Evolutionary conservation across 2,113 vertebrate species (phyloP).

Genomic region (Phrynosoma platyrhinos): DNA sequence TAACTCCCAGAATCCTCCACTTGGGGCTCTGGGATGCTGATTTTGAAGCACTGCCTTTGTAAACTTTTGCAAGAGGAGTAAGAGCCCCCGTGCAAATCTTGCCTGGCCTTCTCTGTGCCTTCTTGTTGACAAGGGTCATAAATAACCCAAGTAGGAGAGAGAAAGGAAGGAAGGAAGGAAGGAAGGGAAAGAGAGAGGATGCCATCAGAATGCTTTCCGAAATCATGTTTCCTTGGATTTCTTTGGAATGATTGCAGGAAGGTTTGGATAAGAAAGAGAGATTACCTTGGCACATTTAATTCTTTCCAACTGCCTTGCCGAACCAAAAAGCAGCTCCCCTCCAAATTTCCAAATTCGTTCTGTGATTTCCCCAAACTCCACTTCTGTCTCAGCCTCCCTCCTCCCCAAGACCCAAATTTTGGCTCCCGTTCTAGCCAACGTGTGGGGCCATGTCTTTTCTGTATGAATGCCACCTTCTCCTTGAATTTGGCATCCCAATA

Average conservation of each 20-base stretch:
- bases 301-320: constrained; percentile 63
- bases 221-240: background rate
- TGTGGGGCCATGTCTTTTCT: background rate
- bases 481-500: background rate
- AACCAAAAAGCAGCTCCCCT: constrained; percentile 43
- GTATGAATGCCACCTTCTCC: background rate
- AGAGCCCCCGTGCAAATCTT: too few species aligned
- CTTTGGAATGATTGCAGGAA: background rate
- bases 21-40: too few species aligned
- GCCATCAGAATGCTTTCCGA: background rate
- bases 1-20: too few species aligned
- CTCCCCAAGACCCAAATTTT: background rate
- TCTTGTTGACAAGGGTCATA: too few species aligned
- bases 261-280: background rate
- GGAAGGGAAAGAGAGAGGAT: background rate
- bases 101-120: background rate
- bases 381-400: background rate
- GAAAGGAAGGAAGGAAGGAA: background rate
- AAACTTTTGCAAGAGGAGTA: background rate
- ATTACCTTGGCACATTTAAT: constrained; percentile 44
- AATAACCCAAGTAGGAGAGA: background rate
- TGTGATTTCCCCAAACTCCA: background rate
- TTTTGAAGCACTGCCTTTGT: background rate
- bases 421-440: background rate
- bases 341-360: constrained; percentile 46